Evolutionary conservation across 2,113 vertebrate genomes (phyloP), one percentile per base, ranked within the genome.

Genomic region (Pelusios castaneus): DNA sequence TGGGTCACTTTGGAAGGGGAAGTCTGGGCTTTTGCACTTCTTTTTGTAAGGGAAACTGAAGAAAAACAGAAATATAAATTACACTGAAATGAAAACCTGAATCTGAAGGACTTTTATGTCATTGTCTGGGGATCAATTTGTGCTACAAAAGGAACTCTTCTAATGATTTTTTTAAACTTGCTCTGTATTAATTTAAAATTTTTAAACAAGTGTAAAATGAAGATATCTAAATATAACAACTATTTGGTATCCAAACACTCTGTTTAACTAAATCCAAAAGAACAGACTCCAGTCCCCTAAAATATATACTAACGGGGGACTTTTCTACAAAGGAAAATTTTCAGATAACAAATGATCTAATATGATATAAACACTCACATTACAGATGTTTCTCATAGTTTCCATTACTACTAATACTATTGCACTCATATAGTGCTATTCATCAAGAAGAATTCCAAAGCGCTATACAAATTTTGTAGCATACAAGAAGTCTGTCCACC

Each of bases 1-100:
- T 98, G 97, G 91, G 97, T 98, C 92, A 97, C 98, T 98, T 99
- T 99, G 96, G 99, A 98, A 97, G 97, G 97, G 84, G 98, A 99
- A 2, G 98, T 98, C 24, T 97, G 96, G 47, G 97, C 95, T 95
- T 98, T 97, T 89, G 97, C 98, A 96, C 97, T 97, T 94, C 89
- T 98, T 97, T 99, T 99, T 89, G 98, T 97, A 94, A 98, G 95
- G 84, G 98, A 97, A 95, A 99, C 99, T 99, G 97, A 81, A 94
- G 96, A 95, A 85, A 96, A 91, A 96, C 88, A 96, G 95, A 96
- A 94, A 95, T 82, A 97, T 93, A 88, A 92, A 55, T 89, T 85
- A 96, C 92, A 95, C 95, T 95, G 96, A 97, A 97, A 93, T 95
- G 96, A 97, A 96, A 79, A 38, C 92, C 79, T 93, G 52, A 93